These are phyloP conservation scores for Sula dactylatra DNA, from an alignment of 2,113 vertebrate genomes.

Conservation along the genomic window DNA sequence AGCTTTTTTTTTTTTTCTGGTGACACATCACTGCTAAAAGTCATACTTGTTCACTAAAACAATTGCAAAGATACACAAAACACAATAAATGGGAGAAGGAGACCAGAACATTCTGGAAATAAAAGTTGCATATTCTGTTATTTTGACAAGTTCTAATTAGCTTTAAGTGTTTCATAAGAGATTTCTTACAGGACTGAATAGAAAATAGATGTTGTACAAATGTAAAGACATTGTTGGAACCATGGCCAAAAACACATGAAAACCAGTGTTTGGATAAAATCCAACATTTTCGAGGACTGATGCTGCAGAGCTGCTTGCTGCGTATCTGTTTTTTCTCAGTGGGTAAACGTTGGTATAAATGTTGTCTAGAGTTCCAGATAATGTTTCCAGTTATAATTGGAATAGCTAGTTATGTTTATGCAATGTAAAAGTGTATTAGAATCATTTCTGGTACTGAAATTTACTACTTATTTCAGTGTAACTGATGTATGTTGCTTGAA, in stretches of 20 bases:
- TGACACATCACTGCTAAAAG: background rate
- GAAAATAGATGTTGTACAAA: background rate
- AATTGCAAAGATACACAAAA: background rate
- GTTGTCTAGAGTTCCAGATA: background rate
- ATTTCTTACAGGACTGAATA: background rate
- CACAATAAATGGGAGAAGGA: background rate
- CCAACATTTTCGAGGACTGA: background rate
- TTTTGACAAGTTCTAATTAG: slow-evolving; percentile 3
- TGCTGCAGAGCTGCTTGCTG: background rate
- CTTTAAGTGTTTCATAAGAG: background rate
- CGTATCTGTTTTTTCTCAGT: background rate
- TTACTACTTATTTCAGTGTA: background rate
- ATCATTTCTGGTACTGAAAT: background rate
- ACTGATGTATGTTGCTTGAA: background rate
- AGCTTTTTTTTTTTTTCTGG: background rate
- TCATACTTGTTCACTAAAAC: background rate
- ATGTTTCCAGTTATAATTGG: background rate
- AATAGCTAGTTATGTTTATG: background rate
- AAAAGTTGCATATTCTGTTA: background rate
- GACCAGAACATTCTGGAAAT: slow-evolving; percentile 4
- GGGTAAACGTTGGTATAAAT: background rate
- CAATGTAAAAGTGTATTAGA: background rate
- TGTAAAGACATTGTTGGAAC: slow-evolving; percentile 9
- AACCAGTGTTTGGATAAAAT: background rate
- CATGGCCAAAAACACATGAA: background rate